Evolutionary conservation across 2,888 invertebrate species (phyloP).

Genomic region (Diachrysia chrysitis): DNA sequence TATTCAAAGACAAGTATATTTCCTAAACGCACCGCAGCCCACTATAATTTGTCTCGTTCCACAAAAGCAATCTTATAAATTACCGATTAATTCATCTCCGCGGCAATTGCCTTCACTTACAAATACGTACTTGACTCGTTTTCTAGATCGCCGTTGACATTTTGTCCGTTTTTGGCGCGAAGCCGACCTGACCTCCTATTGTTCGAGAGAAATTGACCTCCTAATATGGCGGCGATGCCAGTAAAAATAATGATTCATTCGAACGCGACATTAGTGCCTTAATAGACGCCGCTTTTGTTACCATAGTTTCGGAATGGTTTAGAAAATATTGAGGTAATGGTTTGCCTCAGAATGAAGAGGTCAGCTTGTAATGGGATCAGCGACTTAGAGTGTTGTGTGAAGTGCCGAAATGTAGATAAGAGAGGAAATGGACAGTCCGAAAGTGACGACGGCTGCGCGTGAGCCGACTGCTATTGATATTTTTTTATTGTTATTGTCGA

Average conservation of each 20-base stretch:
- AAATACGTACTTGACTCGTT: slow-evolving; percentile 32
- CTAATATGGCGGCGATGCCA: slow-evolving; percentile 55
- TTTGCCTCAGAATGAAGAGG: slow-evolving; percentile 37
- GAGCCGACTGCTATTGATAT: slow-evolving; percentile 18
- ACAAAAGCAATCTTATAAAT: slow-evolving; percentile 27
- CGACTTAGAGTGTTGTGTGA: slow-evolving; percentile 37
- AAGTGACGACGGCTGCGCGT: slow-evolving; percentile 12
- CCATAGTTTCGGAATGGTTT: slow-evolving; percentile 47
- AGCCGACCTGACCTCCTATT: slow-evolving; percentile 51
- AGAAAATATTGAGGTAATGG: slow-evolving; percentile 54
- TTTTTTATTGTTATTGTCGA: neutral
- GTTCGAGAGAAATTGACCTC: slow-evolving; percentile 58
- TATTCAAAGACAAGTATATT: neutral
- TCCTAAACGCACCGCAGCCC: neutral
- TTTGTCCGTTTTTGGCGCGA: slow-evolving; percentile 50
- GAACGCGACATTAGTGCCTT: slow-evolving; percentile 49
- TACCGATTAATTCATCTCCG: slow-evolving; percentile 17
- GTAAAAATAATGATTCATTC: slow-evolving; percentile 63
- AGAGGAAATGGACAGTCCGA: slow-evolving; percentile 25
- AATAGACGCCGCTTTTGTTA: slow-evolving; percentile 52
- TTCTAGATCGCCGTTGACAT: slow-evolving; percentile 53
- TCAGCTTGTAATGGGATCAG: slow-evolving; percentile 51
- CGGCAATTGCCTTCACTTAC: slow-evolving; percentile 23
- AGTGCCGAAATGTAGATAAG: slow-evolving; percentile 39
- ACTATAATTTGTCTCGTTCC: slow-evolving; percentile 20